These are phyloP conservation scores for Halichoerus grypus DNA, from an alignment of 2,113 vertebrate genomes.

Conservation along the genomic window DNA sequence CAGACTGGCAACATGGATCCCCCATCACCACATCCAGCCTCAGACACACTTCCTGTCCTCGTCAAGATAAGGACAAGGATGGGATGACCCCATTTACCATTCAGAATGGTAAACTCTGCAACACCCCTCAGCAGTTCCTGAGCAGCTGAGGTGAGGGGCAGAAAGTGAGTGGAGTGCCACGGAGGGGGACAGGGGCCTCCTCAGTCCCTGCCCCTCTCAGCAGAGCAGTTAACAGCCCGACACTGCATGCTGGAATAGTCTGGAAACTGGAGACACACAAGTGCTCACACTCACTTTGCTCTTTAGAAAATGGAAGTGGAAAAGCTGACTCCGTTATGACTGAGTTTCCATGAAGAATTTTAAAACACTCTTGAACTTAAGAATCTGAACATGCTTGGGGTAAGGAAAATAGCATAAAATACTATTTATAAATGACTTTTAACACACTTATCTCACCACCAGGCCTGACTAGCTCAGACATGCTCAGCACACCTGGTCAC, in stretches of 20 bases:
- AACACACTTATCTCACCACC: neutral
- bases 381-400: neutral
- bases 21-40: neutral
- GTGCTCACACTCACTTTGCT: neutral
- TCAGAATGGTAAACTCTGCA: neutral
- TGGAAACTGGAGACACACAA: neutral
- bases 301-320: neutral
- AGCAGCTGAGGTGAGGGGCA: neutral
- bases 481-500: conserved; percentile 69
- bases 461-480: neutral
- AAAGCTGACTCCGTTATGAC: neutral
- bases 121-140: neutral
- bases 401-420: neutral
- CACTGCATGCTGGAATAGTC: neutral
- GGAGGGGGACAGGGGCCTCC: no score
- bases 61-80: neutral
- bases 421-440: neutral
- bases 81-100: neutral
- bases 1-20: neutral
- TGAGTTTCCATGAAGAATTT: neutral
- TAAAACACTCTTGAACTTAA: neutral
- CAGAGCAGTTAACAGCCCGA: neutral
- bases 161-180: neutral
- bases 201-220: neutral
- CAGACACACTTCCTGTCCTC: neutral